Conservation (phyloP, 2,797 vertebrate genomes). For the Lates japonicus region DNA sequence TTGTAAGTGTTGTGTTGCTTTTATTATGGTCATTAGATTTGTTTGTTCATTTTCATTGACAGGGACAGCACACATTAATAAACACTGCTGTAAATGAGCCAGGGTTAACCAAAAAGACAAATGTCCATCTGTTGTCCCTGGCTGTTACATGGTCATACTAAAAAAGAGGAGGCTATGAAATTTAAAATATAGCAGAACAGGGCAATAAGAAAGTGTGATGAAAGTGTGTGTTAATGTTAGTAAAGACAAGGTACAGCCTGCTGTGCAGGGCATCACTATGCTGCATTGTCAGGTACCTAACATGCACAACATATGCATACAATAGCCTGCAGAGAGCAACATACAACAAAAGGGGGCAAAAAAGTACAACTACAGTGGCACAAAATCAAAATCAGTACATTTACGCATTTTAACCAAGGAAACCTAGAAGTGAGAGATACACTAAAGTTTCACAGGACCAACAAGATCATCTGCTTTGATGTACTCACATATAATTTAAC, state of each 20-base stretch:
- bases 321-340: not conserved
- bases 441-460: no score
- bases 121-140: no score
- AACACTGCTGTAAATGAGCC: not conserved
- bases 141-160: not conserved
- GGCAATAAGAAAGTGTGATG: not conserved
- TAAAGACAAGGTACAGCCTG: no score
- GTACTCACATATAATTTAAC: no score
- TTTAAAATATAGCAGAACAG: not conserved
- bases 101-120: not conserved
- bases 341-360: not conserved
- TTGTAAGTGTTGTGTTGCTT: not conserved
- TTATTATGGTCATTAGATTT: not conserved
- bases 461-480: no score
- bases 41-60: not conserved
- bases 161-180: not conserved
- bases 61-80: not conserved
- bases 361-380: not conserved
- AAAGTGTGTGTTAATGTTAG: not conserved
- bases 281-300: not conserved
- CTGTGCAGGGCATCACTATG: not conserved
- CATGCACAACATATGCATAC: not conserved
- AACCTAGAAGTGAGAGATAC: no score
- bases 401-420: no score
- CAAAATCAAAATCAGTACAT: not conserved